Percentiles rank a stretch among this genome's conserved stretches.
Conservation (phyloP, 2,888 invertebrate species). For the Yponomeuta cagnagella region DNA sequence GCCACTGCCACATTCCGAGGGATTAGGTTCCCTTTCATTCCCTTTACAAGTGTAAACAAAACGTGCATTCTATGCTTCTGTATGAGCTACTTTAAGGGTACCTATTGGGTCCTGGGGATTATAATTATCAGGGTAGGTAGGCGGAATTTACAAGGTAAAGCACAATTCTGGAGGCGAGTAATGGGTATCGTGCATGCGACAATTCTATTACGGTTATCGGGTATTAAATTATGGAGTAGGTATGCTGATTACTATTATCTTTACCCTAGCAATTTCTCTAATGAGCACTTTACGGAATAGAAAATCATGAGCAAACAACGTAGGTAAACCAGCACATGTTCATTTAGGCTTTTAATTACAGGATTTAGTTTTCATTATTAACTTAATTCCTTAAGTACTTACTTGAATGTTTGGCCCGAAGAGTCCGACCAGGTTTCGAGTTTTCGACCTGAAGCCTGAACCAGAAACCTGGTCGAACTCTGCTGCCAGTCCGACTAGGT, state of each 20-base stretch:
- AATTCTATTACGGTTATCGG: not conserved
- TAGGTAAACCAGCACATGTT: no score
- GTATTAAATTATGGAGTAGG: not conserved
- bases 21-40: constrained; percentile 4
- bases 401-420: no score
- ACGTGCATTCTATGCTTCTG: not conserved
- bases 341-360: no score
- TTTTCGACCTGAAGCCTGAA: no score
- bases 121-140: not conserved
- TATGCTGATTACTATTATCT: not conserved
- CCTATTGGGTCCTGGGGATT: not conserved
- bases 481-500: no score
- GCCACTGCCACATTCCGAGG: constrained; percentile 6
- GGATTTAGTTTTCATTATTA: no score
- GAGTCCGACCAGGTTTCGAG: no score
- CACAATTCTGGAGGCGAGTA: not conserved
- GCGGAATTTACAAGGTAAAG: not conserved
- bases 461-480: no score
- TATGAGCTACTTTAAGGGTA: not conserved
- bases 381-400: no score
- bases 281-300: not conserved
- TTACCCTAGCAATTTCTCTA: not conserved
- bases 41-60: constrained; percentile 11
- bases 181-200: not conserved
- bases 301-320: no score